Conservation (phyloP, 2,797 vertebrate species). For the Sebastes diploproa region DNA sequence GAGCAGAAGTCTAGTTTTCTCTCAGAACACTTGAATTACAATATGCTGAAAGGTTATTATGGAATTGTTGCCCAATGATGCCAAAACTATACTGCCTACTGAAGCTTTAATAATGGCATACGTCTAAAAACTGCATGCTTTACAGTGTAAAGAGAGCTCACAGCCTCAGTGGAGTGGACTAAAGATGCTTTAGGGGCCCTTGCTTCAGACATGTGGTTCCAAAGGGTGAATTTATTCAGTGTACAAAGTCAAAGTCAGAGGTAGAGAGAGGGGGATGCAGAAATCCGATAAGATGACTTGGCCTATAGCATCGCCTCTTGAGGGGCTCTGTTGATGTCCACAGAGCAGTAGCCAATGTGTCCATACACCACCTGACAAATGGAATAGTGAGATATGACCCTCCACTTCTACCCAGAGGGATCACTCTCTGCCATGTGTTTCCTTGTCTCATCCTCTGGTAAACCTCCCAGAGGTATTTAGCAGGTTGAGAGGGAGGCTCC, state of each 20-base stretch:
- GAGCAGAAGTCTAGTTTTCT: too few species aligned
- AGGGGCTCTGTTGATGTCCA: slow-evolving; percentile 10
- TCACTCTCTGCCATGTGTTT: slow-evolving; percentile 44
- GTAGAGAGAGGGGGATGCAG: background rate
- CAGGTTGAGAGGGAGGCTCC: slow-evolving; percentile 64
- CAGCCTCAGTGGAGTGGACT: background rate
- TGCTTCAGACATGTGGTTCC: slow-evolving; percentile 4
- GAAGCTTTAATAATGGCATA: background rate
- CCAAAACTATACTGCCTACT: too few species aligned
- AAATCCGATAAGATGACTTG: slow-evolving; percentile 13
- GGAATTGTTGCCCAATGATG: too few species aligned
- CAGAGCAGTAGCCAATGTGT: background rate
- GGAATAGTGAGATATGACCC: slow-evolving; percentile 11
- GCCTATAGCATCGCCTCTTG: background rate
- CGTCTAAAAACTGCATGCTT: background rate
- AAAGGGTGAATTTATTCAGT: slow-evolving; percentile 12
- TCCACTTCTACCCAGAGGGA: slow-evolving; percentile 22
- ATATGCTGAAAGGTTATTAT: too few species aligned
- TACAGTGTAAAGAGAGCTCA: slow-evolving; percentile 4
- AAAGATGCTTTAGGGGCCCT: slow-evolving; percentile 1
- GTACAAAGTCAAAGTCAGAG: slow-evolving; percentile 15
- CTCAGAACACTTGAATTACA: too few species aligned
- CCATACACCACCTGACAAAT: slow-evolving; percentile 28
- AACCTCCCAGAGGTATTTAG: slow-evolving; percentile 78
- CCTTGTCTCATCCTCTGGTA: slow-evolving; percentile 64